Evolutionary conservation across 2,888 invertebrate genomes (phyloP).

Genomic region (Polyommatus icarus): DNA sequence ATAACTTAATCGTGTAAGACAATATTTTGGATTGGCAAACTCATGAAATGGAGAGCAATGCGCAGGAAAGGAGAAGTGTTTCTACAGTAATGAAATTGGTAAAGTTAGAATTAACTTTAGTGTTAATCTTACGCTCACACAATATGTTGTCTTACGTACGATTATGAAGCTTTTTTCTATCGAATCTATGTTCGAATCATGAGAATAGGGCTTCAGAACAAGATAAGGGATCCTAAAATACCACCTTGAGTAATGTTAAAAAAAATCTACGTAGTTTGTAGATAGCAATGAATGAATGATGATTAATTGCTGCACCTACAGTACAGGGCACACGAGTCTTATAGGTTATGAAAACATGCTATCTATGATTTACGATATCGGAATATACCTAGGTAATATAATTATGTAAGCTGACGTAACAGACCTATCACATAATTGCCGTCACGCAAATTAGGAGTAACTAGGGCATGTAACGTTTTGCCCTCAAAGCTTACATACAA

Average conservation of each 20-base stretch:
- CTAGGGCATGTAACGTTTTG: slow-evolving; percentile 12
- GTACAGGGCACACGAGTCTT: slow-evolving; percentile 28
- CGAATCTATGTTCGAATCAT: too few relatives aligned
- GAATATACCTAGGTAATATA: not conserved
- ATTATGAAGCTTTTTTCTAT: too few relatives aligned
- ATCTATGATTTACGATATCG: slow-evolving; percentile 9
- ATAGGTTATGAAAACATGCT: slow-evolving; percentile 18
- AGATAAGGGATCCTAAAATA: too few relatives aligned
- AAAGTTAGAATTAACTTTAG: too few relatives aligned
- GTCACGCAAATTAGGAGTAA: slow-evolving; percentile 28
- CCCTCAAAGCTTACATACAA: not conserved
- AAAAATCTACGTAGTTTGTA: not conserved
- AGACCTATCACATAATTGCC: slow-evolving; percentile 16
- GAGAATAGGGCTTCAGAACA: too few relatives aligned
- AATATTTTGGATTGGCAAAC: slow-evolving; percentile 11
- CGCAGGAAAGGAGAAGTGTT: too few relatives aligned
- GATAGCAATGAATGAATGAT: not conserved
- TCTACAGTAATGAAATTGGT: too few relatives aligned
- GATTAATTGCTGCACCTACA: not conserved
- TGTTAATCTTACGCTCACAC: too few relatives aligned
- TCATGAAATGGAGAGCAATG: too few relatives aligned
- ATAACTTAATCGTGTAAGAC: slow-evolving; percentile 37
- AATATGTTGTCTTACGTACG: too few relatives aligned
- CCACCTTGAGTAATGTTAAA: not conserved
- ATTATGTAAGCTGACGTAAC: slow-evolving; percentile 24